Evolutionary conservation across 2,113 vertebrate species (phyloP).

Genomic region (Myodes glareolus): DNA sequence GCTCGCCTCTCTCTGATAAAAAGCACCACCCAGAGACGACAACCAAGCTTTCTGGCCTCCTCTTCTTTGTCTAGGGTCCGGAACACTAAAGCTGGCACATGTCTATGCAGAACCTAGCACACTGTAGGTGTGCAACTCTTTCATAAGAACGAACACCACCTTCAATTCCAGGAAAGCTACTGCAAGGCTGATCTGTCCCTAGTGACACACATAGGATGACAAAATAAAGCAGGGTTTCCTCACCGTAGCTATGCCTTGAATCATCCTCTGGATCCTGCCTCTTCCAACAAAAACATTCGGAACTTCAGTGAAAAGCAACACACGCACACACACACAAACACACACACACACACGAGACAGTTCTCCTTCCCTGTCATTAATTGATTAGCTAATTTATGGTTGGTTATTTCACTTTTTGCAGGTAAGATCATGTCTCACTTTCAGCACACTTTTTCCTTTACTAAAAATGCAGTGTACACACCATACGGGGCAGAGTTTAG

Average conservation of each 20-base stretch:
- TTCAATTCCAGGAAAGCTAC: constrained; percentile 23
- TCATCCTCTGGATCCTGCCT: constrained; percentile 4
- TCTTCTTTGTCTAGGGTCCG: not conserved
- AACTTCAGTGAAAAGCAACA: not conserved
- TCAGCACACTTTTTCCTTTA: not conserved
- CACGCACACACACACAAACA: not conserved
- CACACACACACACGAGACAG: not conserved
- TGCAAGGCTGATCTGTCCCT: not conserved
- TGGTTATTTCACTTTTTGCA: constrained; percentile 2
- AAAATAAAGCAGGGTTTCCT: not conserved
- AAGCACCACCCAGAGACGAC: constrained; percentile 7
- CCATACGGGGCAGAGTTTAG: not conserved
- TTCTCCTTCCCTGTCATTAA: not conserved
- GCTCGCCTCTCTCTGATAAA: constrained; percentile 14
- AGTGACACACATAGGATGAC: not conserved
- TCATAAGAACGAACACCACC: constrained; percentile 6
- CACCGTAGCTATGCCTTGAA: not conserved
- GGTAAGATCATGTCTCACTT: not conserved
- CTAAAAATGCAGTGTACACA: not conserved
- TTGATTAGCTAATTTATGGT: not conserved
- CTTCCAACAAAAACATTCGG: constrained; percentile 48
- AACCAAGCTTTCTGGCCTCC: not conserved
- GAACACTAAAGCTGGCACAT: not conserved
- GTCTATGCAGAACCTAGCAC: constrained; percentile 11
- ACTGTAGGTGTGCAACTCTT: not conserved